Evolutionary conservation across 2,888 invertebrate species (phyloP).

Genomic region (Bembecia ichneumoniformis): DNA sequence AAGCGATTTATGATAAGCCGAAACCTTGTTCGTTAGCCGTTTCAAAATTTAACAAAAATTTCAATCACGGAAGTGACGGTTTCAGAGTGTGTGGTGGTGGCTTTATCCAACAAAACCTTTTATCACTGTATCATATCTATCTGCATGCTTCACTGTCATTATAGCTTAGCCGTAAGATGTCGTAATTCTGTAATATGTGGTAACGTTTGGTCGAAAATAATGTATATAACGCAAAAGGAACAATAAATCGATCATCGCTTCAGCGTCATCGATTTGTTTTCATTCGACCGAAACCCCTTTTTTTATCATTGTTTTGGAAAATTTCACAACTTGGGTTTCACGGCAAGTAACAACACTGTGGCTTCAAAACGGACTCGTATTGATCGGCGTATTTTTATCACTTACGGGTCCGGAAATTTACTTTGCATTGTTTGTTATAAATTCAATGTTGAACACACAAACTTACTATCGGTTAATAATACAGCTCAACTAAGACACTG

Average conservation of each 20-base stretch:
- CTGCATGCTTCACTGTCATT: slow-evolving; percentile 63
- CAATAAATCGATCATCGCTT: slow-evolving; percentile 4
- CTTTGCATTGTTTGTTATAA: too few relatives aligned
- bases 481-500: too few relatives aligned
- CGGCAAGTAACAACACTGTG: slow-evolving; percentile 41
- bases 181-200: slow-evolving; percentile 47
- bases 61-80: slow-evolving; percentile 63
- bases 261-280: slow-evolving; percentile 3
- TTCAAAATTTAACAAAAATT: slow-evolving; percentile 66
- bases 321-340: slow-evolving; percentile 44
- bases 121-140: slow-evolving; percentile 60
- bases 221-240: background rate
- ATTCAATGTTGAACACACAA: too few relatives aligned
- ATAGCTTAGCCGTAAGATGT: slow-evolving; percentile 57
- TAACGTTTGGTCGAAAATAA: slow-evolving; percentile 28
- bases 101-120: slow-evolving; percentile 49
- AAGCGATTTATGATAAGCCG: slow-evolving; percentile 7
- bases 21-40: slow-evolving; percentile 40
- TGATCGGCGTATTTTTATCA: too few relatives aligned
- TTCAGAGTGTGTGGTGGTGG: slow-evolving; percentile 72
- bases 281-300: slow-evolving; percentile 13
- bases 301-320: slow-evolving; percentile 22
- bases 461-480: too few relatives aligned
- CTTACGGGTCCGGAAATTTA: too few relatives aligned
- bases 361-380: background rate